Conservation (phyloP, 1,140 invertebrate genomes). For the Tetragnatha versicolor region DNA sequence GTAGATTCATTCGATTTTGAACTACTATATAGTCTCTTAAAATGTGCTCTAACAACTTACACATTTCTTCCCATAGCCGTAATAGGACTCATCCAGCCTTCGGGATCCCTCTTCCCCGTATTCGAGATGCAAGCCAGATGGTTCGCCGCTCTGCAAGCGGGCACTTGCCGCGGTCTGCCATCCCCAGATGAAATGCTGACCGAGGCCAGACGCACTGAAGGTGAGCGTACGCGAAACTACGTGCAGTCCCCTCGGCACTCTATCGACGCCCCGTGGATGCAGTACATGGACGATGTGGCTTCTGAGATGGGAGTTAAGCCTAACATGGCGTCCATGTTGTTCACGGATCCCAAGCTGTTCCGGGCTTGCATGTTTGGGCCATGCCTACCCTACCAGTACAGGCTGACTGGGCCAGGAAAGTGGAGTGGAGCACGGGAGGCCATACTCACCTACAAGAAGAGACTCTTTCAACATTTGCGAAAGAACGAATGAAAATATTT, state of each 20-base stretch:
- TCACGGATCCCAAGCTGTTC: slow-evolving; percentile 62
- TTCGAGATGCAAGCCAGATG: slow-evolving; percentile 64
- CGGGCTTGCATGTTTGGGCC: slow-evolving; percentile 62
- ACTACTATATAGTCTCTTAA: too few species aligned
- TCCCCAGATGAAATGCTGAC: slow-evolving; percentile 54
- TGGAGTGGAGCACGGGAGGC: slow-evolving; percentile 64
- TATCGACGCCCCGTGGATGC: slow-evolving; percentile 62
- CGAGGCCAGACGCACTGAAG: slow-evolving; percentile 54
- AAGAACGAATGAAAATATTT: too few species aligned
- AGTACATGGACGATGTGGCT: slow-evolving; percentile 63
- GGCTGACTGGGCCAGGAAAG: slow-evolving; percentile 62
- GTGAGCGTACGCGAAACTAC: slow-evolving; percentile 37
- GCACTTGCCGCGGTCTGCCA: slow-evolving; percentile 53
- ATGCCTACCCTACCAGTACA: slow-evolving; percentile 64
- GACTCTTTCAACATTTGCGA: slow-evolving; percentile 36
- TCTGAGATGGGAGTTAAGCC: slow-evolving; percentile 62
- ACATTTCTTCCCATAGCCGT: slow-evolving; percentile 59
- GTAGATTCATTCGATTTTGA: too few species aligned
- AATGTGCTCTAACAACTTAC: too few species aligned
- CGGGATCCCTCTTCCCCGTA: slow-evolving; percentile 67
- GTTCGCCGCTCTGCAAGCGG: slow-evolving; percentile 55
- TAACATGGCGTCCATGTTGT: slow-evolving; percentile 60
- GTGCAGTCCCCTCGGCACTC: slow-evolving; percentile 58
- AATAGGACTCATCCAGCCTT: slow-evolving; percentile 68
- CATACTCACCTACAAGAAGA: slow-evolving; percentile 58